phyloP scores from a whole-genome alignment of 2,113 vertebrate species.

The Rousettus leschenaultii region DNA sequence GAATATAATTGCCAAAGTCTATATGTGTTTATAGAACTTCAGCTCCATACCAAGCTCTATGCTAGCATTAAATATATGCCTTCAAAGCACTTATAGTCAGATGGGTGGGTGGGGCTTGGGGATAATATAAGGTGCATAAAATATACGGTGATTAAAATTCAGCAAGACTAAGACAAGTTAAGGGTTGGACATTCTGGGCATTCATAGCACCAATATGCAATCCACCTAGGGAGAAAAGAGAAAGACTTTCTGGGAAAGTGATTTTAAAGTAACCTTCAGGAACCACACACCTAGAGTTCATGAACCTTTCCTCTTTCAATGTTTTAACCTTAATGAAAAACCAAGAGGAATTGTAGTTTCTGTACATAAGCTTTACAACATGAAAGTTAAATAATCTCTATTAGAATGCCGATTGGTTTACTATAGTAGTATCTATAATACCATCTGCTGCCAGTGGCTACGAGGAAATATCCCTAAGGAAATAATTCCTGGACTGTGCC shows the following conservation, averaged over 20 bases:
- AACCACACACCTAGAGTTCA: background rate
- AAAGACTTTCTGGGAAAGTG: background rate
- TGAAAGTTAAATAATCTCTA: background rate
- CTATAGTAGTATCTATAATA: background rate
- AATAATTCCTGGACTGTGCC: background rate
- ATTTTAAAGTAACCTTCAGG: background rate
- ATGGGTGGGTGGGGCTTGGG: background rate
- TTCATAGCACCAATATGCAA: background rate
- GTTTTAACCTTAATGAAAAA: background rate
- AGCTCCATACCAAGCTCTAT: background rate
- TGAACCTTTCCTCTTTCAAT: background rate
- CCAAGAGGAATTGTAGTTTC: background rate
- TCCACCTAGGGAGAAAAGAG: background rate
- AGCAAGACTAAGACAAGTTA: background rate
- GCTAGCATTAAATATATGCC: background rate
- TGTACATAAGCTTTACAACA: background rate
- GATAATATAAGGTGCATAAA: background rate
- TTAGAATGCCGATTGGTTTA: background rate
- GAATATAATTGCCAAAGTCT: background rate
- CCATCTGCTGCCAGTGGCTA: background rate
- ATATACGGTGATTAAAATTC: background rate
- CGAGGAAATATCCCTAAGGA: background rate
- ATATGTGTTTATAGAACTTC: background rate
- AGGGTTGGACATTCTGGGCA: background rate
- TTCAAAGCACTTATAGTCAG: background rate